Evolutionary conservation across 2,888 invertebrate genomes (phyloP).

Genomic region (Exephanes ischioxanthus): DNA sequence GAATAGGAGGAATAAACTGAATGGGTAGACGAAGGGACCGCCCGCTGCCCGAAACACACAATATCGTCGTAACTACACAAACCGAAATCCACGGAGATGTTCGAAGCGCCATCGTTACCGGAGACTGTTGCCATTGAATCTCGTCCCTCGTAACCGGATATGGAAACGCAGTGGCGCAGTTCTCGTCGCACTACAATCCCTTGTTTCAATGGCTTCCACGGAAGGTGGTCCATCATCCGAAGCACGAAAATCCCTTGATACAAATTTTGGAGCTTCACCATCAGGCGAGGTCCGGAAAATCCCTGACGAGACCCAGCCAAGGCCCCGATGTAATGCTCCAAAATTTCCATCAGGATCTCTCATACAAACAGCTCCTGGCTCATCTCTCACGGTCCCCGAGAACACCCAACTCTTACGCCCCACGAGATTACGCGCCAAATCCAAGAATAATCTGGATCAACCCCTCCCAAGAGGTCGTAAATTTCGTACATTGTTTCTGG

Average conservation of each 20-base stretch:
- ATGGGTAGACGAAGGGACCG: background rate
- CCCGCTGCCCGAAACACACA: conserved; percentile 26
- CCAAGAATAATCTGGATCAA: background rate
- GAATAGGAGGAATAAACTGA: conserved; percentile 45
- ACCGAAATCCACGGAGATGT: conserved; percentile 1
- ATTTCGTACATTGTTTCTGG: background rate
- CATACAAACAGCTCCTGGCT: background rate
- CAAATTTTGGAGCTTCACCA: background rate
- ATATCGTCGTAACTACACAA: conserved; percentile 4
- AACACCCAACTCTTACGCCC: background rate
- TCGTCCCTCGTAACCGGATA: background rate
- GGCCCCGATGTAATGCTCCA: too few relatives aligned
- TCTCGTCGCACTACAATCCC: background rate
- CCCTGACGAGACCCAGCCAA: too few relatives aligned
- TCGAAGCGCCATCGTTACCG: background rate
- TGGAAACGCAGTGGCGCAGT: background rate
- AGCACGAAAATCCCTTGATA: background rate
- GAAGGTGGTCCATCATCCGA: background rate
- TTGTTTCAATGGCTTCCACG: background rate
- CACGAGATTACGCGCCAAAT: background rate
- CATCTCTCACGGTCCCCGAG: background rate
- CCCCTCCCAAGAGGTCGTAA: background rate
- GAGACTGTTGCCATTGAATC: background rate
- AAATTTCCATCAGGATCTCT: too few relatives aligned
- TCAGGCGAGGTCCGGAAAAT: too few relatives aligned